Base-by-base conservation (phyloP, 2,797 vertebrate species). In the Carapus acus region DNA sequence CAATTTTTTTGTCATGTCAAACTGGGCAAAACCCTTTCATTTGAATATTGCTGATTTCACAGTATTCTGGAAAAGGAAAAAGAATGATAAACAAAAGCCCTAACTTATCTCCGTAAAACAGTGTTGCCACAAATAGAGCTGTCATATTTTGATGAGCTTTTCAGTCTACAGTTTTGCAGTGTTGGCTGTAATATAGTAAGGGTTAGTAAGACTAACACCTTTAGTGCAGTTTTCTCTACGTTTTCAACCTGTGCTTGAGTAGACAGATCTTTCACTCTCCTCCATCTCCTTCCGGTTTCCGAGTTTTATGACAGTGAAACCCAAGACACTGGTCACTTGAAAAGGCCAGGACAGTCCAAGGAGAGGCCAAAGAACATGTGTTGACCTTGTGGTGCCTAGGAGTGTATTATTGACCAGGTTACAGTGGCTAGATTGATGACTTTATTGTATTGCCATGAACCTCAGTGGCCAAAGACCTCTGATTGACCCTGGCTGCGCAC, bases 401-500 rank as follows among this genome's bases (percentile, higher is more conserved):
- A 86, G 83, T 88, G 84, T 86, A 86, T 88, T 86, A 89, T 86
- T 87, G 88, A 89, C 84, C 80, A 82, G 63, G 74, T 74, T 83
- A 77, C 74, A 75, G 78, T 50, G 54, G 47, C 76, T 65, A 76
- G 71, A 88, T 89, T 87, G 86, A 89, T 89, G 87, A 79, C 82
- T 87, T 88, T 88, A 88, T 89, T 88, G 87, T 87, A 87, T 88
- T 88, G 87, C 85, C 82, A 80, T 88, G 87, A 87, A 88, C 87
- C 86, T 85, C 79, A 78, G 77, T 77, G 81, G 85, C 70, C 73
- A 64, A 74, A 84, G 86, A 90, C 86, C 86, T 85, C 79, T 72
- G 73, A 64, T 77, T 89, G 87, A 89, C 88, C 88, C 78, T 43
- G 65, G 76, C 61, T 23, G 73, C 70, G 77, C 78, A 62, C 76